These are phyloP conservation scores for Pardosa pseudoannulata DNA, from an alignment of 2,888 invertebrate species.

Conservation along the genomic window DNA sequence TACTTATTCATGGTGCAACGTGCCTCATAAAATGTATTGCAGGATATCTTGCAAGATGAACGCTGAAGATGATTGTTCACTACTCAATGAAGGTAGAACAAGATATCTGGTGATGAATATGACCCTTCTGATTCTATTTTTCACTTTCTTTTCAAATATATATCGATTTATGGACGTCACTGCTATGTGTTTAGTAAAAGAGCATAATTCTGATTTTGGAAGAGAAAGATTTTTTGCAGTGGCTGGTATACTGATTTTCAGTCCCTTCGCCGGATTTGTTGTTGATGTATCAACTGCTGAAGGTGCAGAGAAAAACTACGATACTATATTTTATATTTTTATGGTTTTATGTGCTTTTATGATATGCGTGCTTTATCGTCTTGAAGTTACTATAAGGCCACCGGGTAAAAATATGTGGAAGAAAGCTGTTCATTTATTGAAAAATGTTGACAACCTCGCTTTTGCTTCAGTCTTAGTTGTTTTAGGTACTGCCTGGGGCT, in stretches of 20 bases:
- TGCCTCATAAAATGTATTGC: slow-evolving; percentile 56
- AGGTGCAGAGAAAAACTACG: slow-evolving; percentile 84
- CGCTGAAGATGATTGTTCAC: slow-evolving; percentile 21
- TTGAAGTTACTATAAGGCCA: slow-evolving; percentile 86
- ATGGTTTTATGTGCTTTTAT: slow-evolving; percentile 85
- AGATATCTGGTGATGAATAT: slow-evolving; percentile 21
- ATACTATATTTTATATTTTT: slow-evolving; percentile 89
- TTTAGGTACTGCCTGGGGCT: slow-evolving; percentile 91
- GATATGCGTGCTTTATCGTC: slow-evolving; percentile 83
- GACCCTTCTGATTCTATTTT: slow-evolving; percentile 85
- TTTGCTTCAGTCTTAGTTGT: slow-evolving; percentile 89
- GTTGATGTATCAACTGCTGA: slow-evolving; percentile 69
- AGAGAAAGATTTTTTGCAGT: slow-evolving; percentile 78
- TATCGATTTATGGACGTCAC: slow-evolving; percentile 93
- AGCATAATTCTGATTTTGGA: slow-evolving; percentile 80
- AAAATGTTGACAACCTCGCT: slow-evolving; percentile 86
- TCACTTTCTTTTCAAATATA: slow-evolving; percentile 87
- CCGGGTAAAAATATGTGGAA: slow-evolving; percentile 87
- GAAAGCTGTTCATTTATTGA: slow-evolving; percentile 85
- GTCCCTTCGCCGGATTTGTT: slow-evolving; percentile 75
- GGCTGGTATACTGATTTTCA: slow-evolving; percentile 77
- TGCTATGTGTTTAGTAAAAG: slow-evolving; percentile 89
- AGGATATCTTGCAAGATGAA: slow-evolving; percentile 32
- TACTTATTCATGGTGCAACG: slow-evolving; percentile 54
- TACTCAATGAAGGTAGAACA: background rate